Base-by-base conservation (phyloP, 2,797 vertebrate species). In the Jordanella pulchra region DNA sequence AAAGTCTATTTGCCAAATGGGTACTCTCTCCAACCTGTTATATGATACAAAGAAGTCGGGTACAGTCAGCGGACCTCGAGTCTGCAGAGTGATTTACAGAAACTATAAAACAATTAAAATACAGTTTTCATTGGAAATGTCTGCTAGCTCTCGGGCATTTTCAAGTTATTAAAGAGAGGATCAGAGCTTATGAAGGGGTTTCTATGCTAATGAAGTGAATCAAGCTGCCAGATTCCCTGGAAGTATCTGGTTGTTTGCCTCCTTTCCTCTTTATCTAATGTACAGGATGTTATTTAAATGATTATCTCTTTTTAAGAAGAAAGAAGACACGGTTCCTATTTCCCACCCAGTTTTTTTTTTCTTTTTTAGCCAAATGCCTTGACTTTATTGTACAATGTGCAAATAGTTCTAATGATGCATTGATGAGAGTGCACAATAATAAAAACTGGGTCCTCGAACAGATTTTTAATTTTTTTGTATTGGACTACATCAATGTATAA, bases 351-450 rank as follows among this genome's bases (percentile, higher is more conserved):
- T 39, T 39, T 35, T 35, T 42, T 42, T 53, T 53, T 53, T 21
- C 9, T 50, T 74, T 92, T 92, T 91, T 91, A 92, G 92, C 90
- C 90, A 90, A 93, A 91, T 91, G 91, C 91, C 90, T 94, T 93
- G 91, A 92, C 83, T 92, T 91, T 84, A 80, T 50, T 94, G 89
- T 94, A 93, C 72, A 92, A 93, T 93, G 86, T 94, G 87, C 86
- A 92, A 89, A 92, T 94, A 91, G 89, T 86, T 81, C 84, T 72
- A 76, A 89, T 79, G 77, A 90, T 93, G 91, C 94, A 92, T 92
- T 91, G 85, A 91, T 87, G 86, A 89, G 71, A 91, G 79, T 91
- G 90, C 89, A 90, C 92, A 94, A 89, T 93, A 94, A 94, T 93
- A 91, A 91, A 89, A 87, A 89, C 80, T 71, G 87, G 87, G 78